Evolutionary conservation across 2,888 invertebrate genomes (phyloP).

Genomic region (Hypomecis punctinalis): DNA sequence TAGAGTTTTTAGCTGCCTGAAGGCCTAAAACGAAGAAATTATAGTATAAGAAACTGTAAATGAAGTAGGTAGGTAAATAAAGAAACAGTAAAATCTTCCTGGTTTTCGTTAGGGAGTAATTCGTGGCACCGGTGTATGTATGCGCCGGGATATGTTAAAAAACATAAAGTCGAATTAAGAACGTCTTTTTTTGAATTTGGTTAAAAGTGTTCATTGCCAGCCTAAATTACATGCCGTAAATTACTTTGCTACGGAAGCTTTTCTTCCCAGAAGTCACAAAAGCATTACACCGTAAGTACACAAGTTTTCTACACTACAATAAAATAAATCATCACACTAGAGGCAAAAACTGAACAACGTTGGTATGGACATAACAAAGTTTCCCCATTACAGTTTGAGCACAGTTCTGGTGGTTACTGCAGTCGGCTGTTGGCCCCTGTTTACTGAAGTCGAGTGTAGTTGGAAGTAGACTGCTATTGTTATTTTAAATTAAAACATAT

Average conservation of each 20-base stretch:
- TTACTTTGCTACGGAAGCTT: conserved; percentile 1
- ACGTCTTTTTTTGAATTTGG: no score
- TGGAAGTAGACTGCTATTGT: neutral
- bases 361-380: conserved; percentile 35
- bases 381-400: conserved; percentile 39
- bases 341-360: conserved; percentile 30
- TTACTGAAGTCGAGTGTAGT: neutral
- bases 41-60: no score
- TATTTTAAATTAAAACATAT: neutral
- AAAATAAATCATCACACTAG: conserved; percentile 13
- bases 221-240: neutral
- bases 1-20: no score
- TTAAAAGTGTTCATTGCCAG: neutral
- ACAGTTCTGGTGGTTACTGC: conserved; percentile 16
- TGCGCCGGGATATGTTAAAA: no score
- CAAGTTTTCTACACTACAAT: conserved; percentile 12
- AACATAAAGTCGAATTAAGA: no score
- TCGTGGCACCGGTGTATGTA: no score
- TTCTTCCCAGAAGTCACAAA: neutral
- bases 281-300: conserved; percentile 4
- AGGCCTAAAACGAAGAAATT: no score
- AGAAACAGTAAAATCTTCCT: no score
- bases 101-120: no score
- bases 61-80: no score
- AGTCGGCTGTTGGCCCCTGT: neutral